Evolutionary conservation across 1,140 invertebrate species (phyloP).

Genomic region (Drosophila bipectinata): DNA sequence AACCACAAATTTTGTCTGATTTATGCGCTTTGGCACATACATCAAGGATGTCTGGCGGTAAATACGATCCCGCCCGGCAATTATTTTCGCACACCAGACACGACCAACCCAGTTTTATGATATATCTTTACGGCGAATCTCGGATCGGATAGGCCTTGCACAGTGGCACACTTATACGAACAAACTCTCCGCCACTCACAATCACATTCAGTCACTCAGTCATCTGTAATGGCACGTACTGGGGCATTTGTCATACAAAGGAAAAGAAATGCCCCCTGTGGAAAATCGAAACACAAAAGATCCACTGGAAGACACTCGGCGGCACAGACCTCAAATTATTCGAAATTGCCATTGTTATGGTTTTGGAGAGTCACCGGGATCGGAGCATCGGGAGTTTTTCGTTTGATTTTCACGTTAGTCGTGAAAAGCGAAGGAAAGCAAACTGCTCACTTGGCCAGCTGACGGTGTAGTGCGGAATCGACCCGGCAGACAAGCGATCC

Average conservation of each 20-base stretch:
- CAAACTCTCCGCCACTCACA: constrained; percentile 13
- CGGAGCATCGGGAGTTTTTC: constrained; percentile 49
- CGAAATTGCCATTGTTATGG: constrained; percentile 76
- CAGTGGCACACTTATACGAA: constrained; percentile 55
- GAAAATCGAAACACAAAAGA: constrained; percentile 43
- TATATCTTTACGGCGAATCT: constrained; percentile 50
- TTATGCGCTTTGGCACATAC: constrained; percentile 10
- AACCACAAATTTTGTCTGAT: constrained; percentile 23
- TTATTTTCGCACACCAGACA: constrained; percentile 35
- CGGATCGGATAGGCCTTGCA: constrained; percentile 42
- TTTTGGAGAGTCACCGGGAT: constrained; percentile 15
- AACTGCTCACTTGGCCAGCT: constrained; percentile 66
- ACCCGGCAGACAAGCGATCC: constrained; percentile 15
- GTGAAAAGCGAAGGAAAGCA: constrained; percentile 51
- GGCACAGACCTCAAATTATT: constrained; percentile 65
- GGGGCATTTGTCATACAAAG: constrained; percentile 54
- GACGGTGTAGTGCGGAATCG: constrained; percentile 55
- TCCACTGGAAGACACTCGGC: constrained; percentile 35
- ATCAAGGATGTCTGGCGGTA: constrained; percentile 36
- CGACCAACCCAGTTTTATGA: constrained; percentile 41
- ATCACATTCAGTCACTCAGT: constrained; percentile 26
- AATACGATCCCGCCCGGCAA: constrained; percentile 32
- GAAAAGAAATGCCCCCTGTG: constrained; percentile 19
- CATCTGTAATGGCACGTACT: constrained; percentile 27
- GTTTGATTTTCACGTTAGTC: constrained; percentile 71